Evolutionary conservation across 2,888 invertebrate genomes (phyloP), one percentile per base, ranked within the genome.

Genomic region (Caenorhabditis doughertyi): DNA sequence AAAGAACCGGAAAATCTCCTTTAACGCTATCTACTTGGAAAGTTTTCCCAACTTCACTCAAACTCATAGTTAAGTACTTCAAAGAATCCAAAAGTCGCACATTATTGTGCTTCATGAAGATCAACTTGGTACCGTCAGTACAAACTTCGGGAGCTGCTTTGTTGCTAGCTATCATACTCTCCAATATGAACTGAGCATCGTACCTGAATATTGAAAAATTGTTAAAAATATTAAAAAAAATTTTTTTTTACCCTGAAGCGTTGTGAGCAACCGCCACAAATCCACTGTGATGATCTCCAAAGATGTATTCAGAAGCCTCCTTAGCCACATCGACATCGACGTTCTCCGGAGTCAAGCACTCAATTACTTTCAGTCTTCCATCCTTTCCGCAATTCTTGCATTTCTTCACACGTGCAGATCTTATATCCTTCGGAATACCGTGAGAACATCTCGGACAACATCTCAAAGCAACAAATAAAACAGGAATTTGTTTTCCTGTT

Each of bases 111-210:
- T 53, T 8, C 49, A 65, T 3, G 16, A 51, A 65, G 7, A 65
- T 11, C 23, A 65, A 18, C 35, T 65, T 53, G 9, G 49, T n/a
- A 1, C 65, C 65, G 7, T 51, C 32, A 9, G 53, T 16, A 44
- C 11, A 16, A 18, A 65, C 2, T 7, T 51, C 8, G 9, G 65
- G 65, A 9, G 65, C 35, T 8, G 29, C 49, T 21, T 35, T 49
- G 25, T 65, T 51, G 9, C 65, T 65, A 7, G 35, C 11, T 8
- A 65, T 49, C 13, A 65, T 5, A 4, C 35, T 51, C 23, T 65
- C 49, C 18, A 65, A 32, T 0, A 65, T 53, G 35, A 65, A 65
- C 23, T 65, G 65, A 9, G n/a, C 65, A 51, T 67, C 65, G 23
- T 67, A 67, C 9, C 65, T 49, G 18, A 32, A 65, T 32, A 25